Base-by-base conservation (phyloP, 35 echinoderm and acorn worm species). In the Stichopus chloronotus region DNA sequence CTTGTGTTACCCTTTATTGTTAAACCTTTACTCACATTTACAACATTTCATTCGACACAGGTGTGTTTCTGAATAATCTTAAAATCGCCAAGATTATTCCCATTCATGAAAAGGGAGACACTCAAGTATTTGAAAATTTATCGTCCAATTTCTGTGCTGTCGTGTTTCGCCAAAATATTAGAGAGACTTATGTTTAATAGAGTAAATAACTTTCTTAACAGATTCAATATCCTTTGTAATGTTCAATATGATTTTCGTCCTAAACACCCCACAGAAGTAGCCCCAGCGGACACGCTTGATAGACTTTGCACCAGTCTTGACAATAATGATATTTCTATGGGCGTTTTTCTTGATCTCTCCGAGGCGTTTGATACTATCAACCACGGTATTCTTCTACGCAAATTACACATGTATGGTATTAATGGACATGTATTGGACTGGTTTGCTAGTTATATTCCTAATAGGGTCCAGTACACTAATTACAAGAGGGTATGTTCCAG, bases 121-220 rank as follows among this genome's bases (percentile, higher is more conserved):
- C 11, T 58, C 21, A 56, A 53, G 55, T 19, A 52, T 13, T 83
- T 55, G 52, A 56, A 85, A 58, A 58, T 4, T 85, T 85, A 85
- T 85, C 13, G 54, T 20, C 53, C 55, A 21, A 5, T n/a, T 53
- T 85, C 82, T 8, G 56, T 85, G 58, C 52, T 85, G 9, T 85
- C 56, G 6, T 58, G 82, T 58, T 85, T 59, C 58, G 25, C 82
- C 7, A 85, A 85, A 25, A 85, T 59, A 58, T 17, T 85, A 22
- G 82, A 85, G 22, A 85, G 82, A 58, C 20, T 85, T 17, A 85
- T 85, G 82, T 58, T 85, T 20, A 60, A 85, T 16, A 12, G 82
- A 53, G n/a, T 59, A 23, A 5, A 53, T 21, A n/a, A 85, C 58
- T 85, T 85, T 58, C 82, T n/a, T 53, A 58, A 58, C 16, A n/a